Evolutionary conservation across 2,888 invertebrate genomes (phyloP).

Genomic region (Schizotus pectinicornis): DNA sequence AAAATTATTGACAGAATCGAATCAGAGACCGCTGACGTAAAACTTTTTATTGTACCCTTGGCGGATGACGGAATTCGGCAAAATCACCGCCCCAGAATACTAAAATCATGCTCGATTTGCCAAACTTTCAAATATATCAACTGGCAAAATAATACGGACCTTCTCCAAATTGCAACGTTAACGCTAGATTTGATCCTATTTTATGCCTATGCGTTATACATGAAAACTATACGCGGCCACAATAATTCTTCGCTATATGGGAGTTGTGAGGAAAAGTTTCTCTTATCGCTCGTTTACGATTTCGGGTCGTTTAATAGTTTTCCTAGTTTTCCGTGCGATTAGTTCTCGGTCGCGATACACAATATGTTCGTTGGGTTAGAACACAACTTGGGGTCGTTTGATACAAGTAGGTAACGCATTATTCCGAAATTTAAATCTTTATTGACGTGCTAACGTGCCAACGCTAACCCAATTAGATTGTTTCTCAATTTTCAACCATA

Average conservation of each 20-base stretch:
- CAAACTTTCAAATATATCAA: conserved; percentile 15
- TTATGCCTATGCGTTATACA: conserved; percentile 6
- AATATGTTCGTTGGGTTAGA: too few species aligned
- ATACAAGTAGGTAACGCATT: too few species aligned
- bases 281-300: conserved; percentile 9
- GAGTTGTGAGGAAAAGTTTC: not conserved
- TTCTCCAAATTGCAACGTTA: conserved; percentile 19
- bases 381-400: too few species aligned
- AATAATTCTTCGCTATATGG: conserved; percentile 2
- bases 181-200: conserved; percentile 25
- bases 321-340: conserved; percentile 2
- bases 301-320: conserved; percentile 11
- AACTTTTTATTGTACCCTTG: too few species aligned
- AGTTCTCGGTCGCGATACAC: not conserved
- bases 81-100: not conserved
- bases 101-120: conserved; percentile 11
- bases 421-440: too few species aligned
- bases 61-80: too few species aligned
- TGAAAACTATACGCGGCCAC: not conserved
- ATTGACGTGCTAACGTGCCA: too few species aligned
- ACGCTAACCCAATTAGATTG: not conserved
- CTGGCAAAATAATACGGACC: conserved; percentile 11
- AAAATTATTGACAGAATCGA: too few species aligned
- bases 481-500: not conserved
- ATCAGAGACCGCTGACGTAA: too few species aligned